Percentiles rank a stretch among this genome's conserved stretches.
Conservation (phyloP, 2,113 vertebrate species). For the Anhinga rufa region DNA sequence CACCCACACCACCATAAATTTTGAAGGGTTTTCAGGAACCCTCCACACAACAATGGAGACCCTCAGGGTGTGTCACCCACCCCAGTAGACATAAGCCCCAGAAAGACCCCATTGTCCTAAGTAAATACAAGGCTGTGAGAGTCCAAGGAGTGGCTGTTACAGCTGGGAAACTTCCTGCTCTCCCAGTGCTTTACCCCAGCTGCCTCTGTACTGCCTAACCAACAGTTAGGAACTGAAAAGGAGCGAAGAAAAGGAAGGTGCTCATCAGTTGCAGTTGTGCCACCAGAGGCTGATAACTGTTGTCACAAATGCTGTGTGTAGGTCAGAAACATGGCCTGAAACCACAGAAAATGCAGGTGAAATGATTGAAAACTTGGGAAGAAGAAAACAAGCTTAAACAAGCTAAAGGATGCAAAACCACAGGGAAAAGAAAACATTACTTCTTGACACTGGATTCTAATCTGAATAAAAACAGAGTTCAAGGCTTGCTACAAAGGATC, state of each 20-base stretch:
- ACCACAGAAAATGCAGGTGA: neutral
- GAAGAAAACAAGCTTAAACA: constrained; percentile 15
- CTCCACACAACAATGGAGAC: rapidly evolving
- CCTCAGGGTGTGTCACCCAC: neutral
- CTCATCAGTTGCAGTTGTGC: neutral
- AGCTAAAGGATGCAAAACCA: constrained; percentile 27
- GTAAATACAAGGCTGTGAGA: neutral
- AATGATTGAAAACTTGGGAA: neutral
- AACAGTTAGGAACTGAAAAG: neutral
- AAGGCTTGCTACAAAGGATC: constrained; percentile 48
- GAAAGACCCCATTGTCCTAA: neutral
- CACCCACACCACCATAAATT: neutral
- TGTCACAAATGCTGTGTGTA: neutral
- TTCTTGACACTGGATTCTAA: constrained; percentile 27
- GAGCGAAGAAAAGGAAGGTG: neutral
- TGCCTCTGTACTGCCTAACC: neutral
- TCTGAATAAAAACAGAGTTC: constrained; percentile 58
- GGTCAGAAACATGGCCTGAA: neutral
- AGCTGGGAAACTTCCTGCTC: neutral
- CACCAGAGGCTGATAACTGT: neutral
- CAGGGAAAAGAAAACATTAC: neutral
- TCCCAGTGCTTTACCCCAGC: neutral
- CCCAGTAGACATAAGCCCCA: neutral
- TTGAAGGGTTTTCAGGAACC: neutral
- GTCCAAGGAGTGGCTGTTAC: neutral